Conservation (phyloP, 1,140 invertebrate genomes). For the Meteorus sp. region DNA sequence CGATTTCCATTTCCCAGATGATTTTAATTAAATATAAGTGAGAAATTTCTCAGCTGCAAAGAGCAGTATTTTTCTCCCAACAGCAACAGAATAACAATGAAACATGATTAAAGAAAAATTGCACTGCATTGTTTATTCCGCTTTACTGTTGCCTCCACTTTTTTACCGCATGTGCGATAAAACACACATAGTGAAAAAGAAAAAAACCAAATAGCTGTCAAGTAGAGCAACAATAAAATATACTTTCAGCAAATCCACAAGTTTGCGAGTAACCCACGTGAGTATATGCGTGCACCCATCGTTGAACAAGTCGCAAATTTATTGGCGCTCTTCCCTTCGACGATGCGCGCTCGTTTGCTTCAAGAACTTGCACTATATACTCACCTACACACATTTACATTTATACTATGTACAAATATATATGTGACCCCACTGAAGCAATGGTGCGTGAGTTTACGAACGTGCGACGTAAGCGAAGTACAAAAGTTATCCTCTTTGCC, state of each 20-base stretch:
- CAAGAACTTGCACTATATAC: background rate
- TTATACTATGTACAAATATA: conserved; percentile 8
- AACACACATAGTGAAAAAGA: too few species aligned
- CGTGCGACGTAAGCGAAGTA: conserved; percentile 10
- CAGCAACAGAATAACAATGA: too few species aligned
- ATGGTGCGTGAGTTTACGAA: conserved; percentile 26
- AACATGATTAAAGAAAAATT: too few species aligned
- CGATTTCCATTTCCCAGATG: too few species aligned
- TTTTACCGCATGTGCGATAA: too few species aligned
- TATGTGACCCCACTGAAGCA: conserved; percentile 15
- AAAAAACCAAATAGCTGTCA: too few species aligned
- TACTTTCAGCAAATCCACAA: conserved; percentile 6
- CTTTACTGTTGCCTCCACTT: too few species aligned
- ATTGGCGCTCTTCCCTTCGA: conserved; percentile 18
- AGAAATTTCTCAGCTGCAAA: too few species aligned
- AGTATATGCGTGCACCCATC: background rate
- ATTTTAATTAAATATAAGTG: too few species aligned
- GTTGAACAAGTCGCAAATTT: conserved; percentile 24
- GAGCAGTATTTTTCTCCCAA: too few species aligned
- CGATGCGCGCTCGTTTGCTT: background rate
- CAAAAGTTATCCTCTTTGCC: conserved; percentile 12
- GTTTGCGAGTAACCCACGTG: background rate
- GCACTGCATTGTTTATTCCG: too few species aligned
- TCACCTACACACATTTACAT: too few species aligned
- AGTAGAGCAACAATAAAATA: conserved; percentile 12